Evolutionary conservation across 2,113 vertebrate genomes (phyloP).

Genomic region (Leptobrachium ailaonicum): DNA sequence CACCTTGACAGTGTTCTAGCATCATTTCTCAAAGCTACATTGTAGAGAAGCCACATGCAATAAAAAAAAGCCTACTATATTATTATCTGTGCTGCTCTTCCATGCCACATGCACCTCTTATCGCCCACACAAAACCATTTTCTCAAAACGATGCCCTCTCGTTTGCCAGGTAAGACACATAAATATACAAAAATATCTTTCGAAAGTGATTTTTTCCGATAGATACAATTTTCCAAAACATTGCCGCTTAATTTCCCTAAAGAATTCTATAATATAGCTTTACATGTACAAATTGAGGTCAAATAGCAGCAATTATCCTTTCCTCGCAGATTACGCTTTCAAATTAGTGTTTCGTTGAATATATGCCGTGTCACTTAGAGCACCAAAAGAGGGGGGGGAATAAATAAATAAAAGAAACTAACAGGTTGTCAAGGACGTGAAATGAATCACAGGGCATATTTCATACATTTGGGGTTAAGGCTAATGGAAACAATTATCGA

Average conservation of each 20-base stretch:
- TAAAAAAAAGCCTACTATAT: too few species aligned
- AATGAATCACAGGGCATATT: neutral
- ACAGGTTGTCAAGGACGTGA: constrained; percentile 3
- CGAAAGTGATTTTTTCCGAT: neutral
- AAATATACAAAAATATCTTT: neutral
- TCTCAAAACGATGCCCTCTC: too few species aligned
- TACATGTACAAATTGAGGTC: constrained; percentile 24
- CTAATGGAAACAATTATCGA: neutral
- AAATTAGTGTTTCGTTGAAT: neutral
- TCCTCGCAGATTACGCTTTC: neutral
- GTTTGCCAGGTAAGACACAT: too few species aligned
- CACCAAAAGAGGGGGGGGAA: neutral
- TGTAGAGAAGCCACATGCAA: too few species aligned
- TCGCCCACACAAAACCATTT: too few species aligned
- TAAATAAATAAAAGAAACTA: neutral
- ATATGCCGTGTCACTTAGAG: constrained; percentile 4
- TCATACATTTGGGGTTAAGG: constrained; percentile 1
- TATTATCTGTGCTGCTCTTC: too few species aligned
- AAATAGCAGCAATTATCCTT: constrained; percentile 22
- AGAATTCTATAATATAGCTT: constrained; percentile 3
- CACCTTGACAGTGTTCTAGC: too few species aligned
- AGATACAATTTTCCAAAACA: neutral
- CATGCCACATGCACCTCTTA: too few species aligned
- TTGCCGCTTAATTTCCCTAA: neutral
- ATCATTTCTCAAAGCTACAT: too few species aligned